A percentile compares a stretch with the other conserved stretches of the same genome.
Evolutionary conservation across 2,113 vertebrate species (phyloP).

Genomic region (Otocyon megalotis): DNA sequence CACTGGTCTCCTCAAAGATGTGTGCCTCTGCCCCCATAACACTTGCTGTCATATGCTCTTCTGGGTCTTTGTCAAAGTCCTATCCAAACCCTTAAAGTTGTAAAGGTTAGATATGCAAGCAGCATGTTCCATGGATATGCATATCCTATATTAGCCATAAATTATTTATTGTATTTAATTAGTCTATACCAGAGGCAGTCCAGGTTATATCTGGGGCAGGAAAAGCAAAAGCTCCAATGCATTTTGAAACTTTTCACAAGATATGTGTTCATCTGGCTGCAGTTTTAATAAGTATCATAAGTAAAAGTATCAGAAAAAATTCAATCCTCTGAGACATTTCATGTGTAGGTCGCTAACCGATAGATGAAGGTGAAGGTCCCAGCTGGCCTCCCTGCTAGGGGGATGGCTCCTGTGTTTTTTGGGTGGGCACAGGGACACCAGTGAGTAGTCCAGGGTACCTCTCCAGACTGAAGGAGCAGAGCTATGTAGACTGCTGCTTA

Average conservation of each 20-base stretch:
- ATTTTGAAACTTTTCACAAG: not conserved
- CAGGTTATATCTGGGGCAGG: not conserved
- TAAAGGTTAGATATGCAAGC: not conserved
- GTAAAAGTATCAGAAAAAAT: not conserved
- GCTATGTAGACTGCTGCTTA: not conserved
- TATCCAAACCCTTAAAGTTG: not conserved
- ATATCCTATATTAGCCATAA: not conserved
- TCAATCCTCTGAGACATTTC: not conserved
- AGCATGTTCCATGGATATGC: not conserved
- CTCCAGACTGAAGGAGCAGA: conserved; percentile 4
- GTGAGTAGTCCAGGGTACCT: not conserved
- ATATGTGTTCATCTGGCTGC: not conserved
- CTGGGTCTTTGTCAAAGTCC: not conserved
- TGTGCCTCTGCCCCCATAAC: not conserved
- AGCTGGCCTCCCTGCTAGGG: not conserved
- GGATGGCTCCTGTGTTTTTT: too few species aligned
- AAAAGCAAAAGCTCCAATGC: not conserved
- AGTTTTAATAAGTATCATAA: conserved; percentile 30
- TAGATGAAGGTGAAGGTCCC: not conserved
- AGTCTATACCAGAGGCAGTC: not conserved
- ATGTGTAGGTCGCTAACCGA: not conserved
- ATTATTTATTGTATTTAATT: not conserved
- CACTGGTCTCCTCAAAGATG: accelerated
- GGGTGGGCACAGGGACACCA: not conserved
- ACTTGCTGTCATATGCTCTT: not conserved